A percentile compares a stretch with the other conserved stretches of the same genome.
Evolutionary conservation across 2,888 invertebrate species (phyloP).

Genomic region (Carabus problematicus): DNA sequence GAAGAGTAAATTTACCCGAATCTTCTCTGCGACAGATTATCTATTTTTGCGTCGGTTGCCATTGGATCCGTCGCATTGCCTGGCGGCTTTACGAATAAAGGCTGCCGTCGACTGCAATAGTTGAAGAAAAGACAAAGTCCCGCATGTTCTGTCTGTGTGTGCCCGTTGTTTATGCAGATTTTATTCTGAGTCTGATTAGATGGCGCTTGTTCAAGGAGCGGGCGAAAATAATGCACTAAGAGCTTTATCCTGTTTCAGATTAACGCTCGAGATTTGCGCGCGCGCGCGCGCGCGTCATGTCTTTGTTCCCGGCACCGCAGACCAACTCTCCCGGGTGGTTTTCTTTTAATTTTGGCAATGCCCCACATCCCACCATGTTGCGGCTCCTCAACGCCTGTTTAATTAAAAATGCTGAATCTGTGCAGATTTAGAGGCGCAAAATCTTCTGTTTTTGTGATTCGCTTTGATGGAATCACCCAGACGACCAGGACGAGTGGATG

Average conservation of each 20-base stretch:
- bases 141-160: not conserved
- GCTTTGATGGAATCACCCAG: too few relatives aligned
- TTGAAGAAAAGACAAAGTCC: conserved; percentile 10
- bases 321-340: too few relatives aligned
- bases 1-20: conserved; percentile 27
- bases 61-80: not conserved
- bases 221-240: conserved; percentile 35
- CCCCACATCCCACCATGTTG: too few relatives aligned
- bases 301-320: conserved; percentile 9
- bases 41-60: conserved; percentile 27
- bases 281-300: not conserved
- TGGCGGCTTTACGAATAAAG: conserved; percentile 10
- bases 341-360: too few relatives aligned
- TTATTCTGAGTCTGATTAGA: conserved; percentile 26
- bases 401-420: too few relatives aligned
- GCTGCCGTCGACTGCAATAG: conserved; percentile 1
- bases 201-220: conserved; percentile 27
- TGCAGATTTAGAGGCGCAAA: too few relatives aligned
- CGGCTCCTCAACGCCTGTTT: too few relatives aligned
- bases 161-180: conserved; percentile 33
- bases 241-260: conserved; percentile 35
- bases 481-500: too few relatives aligned
- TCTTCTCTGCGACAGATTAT: conserved; percentile 32
- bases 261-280: conserved; percentile 12
- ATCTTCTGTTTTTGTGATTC: too few relatives aligned